Conservation (phyloP, 2,888 invertebrate genomes). For the Limnephilus marmoratus region DNA sequence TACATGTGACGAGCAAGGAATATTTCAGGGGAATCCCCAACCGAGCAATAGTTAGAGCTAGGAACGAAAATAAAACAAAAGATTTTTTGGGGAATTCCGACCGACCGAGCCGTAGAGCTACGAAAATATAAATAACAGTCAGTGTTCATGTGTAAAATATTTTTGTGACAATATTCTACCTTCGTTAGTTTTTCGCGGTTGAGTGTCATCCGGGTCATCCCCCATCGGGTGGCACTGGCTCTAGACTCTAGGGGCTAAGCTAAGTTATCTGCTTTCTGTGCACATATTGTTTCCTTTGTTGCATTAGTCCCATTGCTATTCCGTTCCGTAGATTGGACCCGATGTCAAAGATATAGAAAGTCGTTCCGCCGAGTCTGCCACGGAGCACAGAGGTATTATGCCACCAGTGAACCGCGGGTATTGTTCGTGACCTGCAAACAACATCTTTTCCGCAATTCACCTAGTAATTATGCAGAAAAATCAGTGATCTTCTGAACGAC, state of each 20-base stretch:
- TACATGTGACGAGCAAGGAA: too few species aligned
- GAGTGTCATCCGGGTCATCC: too few species aligned
- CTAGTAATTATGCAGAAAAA: conserved; percentile 22
- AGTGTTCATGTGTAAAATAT: too few species aligned
- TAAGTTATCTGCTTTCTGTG: not conserved
- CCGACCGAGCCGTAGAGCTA: too few species aligned
- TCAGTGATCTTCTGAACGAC: not conserved
- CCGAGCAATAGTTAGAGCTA: too few species aligned
- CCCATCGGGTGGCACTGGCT: too few species aligned
- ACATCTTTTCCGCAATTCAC: conserved; percentile 40
- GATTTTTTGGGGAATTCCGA: too few species aligned
- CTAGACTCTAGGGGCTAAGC: not conserved
- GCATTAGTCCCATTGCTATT: conserved; percentile 19
- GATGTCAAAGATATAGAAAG: conserved; percentile 44
- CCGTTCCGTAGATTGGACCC: conserved; percentile 40
- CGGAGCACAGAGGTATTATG: not conserved
- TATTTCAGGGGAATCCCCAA: too few species aligned
- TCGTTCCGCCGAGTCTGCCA: conserved; percentile 2
- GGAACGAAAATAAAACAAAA: too few species aligned
- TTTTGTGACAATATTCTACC: too few species aligned
- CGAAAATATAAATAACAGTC: too few species aligned
- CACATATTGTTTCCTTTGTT: not conserved
- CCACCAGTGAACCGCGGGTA: not conserved
- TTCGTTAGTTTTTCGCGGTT: too few species aligned
- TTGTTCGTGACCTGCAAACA: conserved; percentile 44